Evolutionary conservation across 2,888 invertebrate species (phyloP), one percentile per base, ranked within the genome.

Genomic region (Drosophila affinis): DNA sequence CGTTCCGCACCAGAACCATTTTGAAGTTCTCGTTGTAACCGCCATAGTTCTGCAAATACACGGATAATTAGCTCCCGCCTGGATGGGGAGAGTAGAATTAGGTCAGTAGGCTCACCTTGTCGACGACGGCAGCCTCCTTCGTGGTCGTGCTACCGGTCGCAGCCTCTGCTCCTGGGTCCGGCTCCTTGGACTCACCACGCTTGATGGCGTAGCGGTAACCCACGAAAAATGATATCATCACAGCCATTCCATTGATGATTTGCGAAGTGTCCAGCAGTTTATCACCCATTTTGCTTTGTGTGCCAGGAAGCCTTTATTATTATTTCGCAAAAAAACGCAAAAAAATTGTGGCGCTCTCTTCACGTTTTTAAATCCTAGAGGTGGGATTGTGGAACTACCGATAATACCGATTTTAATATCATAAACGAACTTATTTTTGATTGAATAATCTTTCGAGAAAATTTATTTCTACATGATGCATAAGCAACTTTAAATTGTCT

Each of bases 1-100:
- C 98, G 89, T 95, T 97, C 83, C 98, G 93, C 6, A 98, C 96
- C 76, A 98, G 92, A 7, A 98, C 95, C 92, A 98, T 93, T 92
- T 98, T 97, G 85, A 94, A 95, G 89, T 95, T 95, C 45, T 93
- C 93, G 54, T 93, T 91, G 32, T 81, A 82, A 62, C 87, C 90
- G 29, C 78, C 68, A 62, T 77, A 89, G 12, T 79, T 73, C 91
- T 91, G 53, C 1, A 57, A 39, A 27, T 29, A 12, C 46, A 27
- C 17, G 9, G 17, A 39, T 46, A 21, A 45, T 46, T 17, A 32
- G 39, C 39, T 2, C 39, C 39, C 39, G 39, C 0, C 39, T 39
- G 39, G 14, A 39, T 2, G 12, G 3, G 14, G 7, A 3, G n/a
- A 55, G 12, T 17, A 14, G 10, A 21, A 24, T 14, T 39, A 14